Evolutionary conservation across 2,888 invertebrate genomes (phyloP).

Genomic region (Eupithecia centaureata): DNA sequence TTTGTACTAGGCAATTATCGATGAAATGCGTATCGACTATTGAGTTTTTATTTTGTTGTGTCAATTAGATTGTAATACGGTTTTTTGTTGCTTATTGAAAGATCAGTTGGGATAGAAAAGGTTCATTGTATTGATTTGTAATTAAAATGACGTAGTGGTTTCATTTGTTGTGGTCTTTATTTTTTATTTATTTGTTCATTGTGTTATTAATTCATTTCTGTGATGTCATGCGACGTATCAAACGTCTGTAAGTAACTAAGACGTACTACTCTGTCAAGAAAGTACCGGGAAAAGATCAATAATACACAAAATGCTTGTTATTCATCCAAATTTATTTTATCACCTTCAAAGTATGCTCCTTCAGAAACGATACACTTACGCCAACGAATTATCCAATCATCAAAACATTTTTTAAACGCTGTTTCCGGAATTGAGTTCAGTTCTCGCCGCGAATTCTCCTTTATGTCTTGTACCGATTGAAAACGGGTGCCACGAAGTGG

Average conservation of each 20-base stretch:
- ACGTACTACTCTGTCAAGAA: too few species aligned
- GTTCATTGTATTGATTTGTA: constrained; percentile 28
- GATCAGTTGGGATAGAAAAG: constrained; percentile 32
- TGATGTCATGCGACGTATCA: neutral
- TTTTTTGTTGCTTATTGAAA: constrained; percentile 48
- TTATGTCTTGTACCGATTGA: too few species aligned
- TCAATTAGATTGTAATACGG: constrained; percentile 58
- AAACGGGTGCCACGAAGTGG: too few species aligned
- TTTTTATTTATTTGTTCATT: neutral
- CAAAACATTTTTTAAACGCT: too few species aligned
- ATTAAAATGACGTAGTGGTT: constrained; percentile 33
- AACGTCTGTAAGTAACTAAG: neutral
- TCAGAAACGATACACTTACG: too few species aligned
- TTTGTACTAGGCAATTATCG: constrained; percentile 59
- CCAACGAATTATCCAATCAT: too few species aligned
- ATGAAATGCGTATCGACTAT: constrained; percentile 44
- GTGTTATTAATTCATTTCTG: neutral
- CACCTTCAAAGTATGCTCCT: too few species aligned
- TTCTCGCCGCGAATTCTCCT: too few species aligned
- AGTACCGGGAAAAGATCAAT: too few species aligned
- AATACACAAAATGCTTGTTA: too few species aligned
- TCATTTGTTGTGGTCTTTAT: constrained; percentile 5
- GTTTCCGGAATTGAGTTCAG: too few species aligned
- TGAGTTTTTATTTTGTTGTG: constrained; percentile 50
- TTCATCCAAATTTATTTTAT: too few species aligned